Evolutionary conservation across 2,797 vertebrate genomes (phyloP).

Genomic region (Enteromius treurensis): DNA sequence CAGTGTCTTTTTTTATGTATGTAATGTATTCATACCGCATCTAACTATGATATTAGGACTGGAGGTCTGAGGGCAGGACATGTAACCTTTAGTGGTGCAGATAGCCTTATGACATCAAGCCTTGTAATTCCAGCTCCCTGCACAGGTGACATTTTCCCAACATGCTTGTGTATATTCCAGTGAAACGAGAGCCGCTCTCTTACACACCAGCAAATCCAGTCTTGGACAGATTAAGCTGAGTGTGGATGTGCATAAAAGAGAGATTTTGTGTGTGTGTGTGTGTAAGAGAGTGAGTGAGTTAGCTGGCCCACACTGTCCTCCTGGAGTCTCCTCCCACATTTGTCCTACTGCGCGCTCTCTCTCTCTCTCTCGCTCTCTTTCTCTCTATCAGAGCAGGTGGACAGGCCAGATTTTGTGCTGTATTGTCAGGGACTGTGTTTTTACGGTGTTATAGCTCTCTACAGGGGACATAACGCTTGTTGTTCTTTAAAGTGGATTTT

Average conservation of each 20-base stretch:
- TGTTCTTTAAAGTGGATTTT: constrained; percentile 1
- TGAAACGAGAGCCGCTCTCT: constrained; percentile 62
- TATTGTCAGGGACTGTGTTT: constrained; percentile 44
- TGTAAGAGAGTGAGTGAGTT: constrained; percentile 50
- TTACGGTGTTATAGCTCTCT: constrained; percentile 52
- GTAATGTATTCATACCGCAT: constrained; percentile 53
- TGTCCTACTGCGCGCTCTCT: constrained; percentile 30
- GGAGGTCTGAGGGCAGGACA: constrained; percentile 52
- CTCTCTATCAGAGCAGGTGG: constrained; percentile 54
- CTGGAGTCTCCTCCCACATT: constrained; percentile 66
- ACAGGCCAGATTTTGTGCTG: constrained; percentile 41
- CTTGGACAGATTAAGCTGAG: constrained; percentile 67
- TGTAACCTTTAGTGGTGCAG: constrained; percentile 56
- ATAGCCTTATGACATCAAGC: constrained; percentile 64
- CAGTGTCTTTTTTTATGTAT: constrained; percentile 48
- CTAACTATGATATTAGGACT: constrained; percentile 47
- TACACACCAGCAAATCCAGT: constrained; percentile 68
- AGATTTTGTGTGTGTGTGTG: constrained; percentile 27
- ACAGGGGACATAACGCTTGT: constrained; percentile 20
- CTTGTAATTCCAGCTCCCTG: constrained; percentile 54
- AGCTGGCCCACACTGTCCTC: constrained; percentile 64
- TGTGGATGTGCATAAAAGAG: constrained; percentile 22
- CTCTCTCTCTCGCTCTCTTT: constrained; percentile 17
- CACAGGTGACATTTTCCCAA: constrained; percentile 63
- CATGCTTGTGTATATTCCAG: constrained; percentile 52